Base-by-base conservation (phyloP, 2,113 vertebrate genomes). In the Upupa epops region DNA sequence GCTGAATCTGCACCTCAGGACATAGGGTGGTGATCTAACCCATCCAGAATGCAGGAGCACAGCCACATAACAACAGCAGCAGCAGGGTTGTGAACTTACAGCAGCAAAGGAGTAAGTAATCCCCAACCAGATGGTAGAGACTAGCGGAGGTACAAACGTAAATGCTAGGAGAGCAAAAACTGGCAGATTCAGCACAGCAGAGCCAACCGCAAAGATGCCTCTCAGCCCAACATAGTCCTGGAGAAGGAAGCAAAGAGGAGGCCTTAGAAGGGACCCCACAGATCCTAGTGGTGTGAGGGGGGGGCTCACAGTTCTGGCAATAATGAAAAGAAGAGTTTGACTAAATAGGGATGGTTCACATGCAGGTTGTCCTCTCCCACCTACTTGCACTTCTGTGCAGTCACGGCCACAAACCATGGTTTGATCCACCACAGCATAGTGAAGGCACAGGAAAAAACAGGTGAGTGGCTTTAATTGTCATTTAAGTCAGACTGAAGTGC, bases 81-180 rank as follows among this genome's bases (percentile, higher is more conserved):
- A 59, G 51, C 1, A 3, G 13, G 8, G n/a, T 1, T 36, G 42
- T 31, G 36, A 88, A 97, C 98, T 98, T 92, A 98, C 97, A 51
- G 98, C 98, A 86, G 98, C 97, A 19, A 98, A 98, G 28, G 98
- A 98, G 76, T 98, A 98, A 26, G 98, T 98, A 86, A 98, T 85
- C 14, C 98, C 97, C 28, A 98, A 85, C 97, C 98, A 98, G 68
- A 97, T 54, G 71, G 98, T 98, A 58, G 93, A 98, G 68, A 98
- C 96, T 25, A 98, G 94, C 0, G 96, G 98, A 40, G 98, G 97
- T 54, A 98, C 97, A 15, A 97, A 98, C 1, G 91, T 98, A 94
- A 98, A 98, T 15, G 98, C 98, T 95, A 98, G 93, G 36, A 98
- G 96, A 46, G 96, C 92, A 1, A 98, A 98, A 77, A 98, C 97